Conservation (phyloP, 2,888 invertebrate species). For the Miltochrista miniata region DNA sequence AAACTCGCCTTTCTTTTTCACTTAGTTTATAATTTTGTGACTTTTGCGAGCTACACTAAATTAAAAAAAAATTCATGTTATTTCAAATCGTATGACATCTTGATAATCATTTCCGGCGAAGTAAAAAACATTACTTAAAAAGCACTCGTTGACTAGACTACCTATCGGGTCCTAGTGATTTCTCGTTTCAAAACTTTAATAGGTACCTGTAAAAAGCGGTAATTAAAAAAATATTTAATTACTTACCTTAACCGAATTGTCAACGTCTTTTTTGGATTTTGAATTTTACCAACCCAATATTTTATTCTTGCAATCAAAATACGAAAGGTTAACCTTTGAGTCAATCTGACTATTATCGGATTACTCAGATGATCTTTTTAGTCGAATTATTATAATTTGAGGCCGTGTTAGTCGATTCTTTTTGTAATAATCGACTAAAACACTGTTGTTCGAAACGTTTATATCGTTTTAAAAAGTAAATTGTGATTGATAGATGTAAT, state of each 20-base stretch:
- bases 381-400: constrained; percentile 63
- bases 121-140: too few species aligned
- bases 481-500: constrained; percentile 47
- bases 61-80: too few species aligned
- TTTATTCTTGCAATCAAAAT: constrained; percentile 37
- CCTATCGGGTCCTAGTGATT: too few species aligned
- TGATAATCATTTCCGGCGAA: too few species aligned
- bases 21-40: too few species aligned
- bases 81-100: too few species aligned
- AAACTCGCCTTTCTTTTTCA: too few species aligned
- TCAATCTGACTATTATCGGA: constrained; percentile 58
- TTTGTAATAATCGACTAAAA: constrained; percentile 34
- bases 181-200: too few species aligned
- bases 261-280: background rate
- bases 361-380: constrained; percentile 54
- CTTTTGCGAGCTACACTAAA: too few species aligned
- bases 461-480: constrained; percentile 38
- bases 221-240: too few species aligned
- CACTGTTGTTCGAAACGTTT: constrained; percentile 27
- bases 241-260: background rate
- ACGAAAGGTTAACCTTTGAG: constrained; percentile 41
- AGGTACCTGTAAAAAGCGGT: too few species aligned
- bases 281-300: constrained; percentile 5
- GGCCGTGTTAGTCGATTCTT: constrained; percentile 38
- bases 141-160: too few species aligned